A percentile compares a stretch with the other conserved stretches of the same genome.
Evolutionary conservation across 2,888 invertebrate species (phyloP).

Genomic region (Pseudococcus longispinus): DNA sequence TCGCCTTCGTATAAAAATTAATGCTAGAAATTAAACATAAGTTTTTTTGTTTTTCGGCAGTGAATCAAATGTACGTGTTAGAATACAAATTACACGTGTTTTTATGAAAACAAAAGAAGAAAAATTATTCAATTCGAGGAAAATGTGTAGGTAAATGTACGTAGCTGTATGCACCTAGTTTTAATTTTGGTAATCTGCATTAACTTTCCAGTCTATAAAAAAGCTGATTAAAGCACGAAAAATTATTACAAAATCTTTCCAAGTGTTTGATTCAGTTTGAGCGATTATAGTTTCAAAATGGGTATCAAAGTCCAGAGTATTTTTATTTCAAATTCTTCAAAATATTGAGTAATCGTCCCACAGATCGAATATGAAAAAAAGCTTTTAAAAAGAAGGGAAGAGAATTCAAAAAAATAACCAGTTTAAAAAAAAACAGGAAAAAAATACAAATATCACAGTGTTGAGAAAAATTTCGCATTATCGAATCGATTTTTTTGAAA

Average conservation of each 20-base stretch:
- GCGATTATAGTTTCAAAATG: background rate
- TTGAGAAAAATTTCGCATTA: background rate
- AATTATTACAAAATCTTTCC: background rate
- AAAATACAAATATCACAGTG: conserved; percentile 7
- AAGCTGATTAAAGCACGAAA: conserved; percentile 34
- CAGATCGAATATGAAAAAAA: background rate
- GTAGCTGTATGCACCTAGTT: too few relatives aligned
- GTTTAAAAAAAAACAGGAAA: background rate
- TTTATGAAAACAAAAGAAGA: background rate
- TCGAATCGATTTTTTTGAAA: background rate
- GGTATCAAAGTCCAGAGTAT: background rate
- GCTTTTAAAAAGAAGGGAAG: background rate
- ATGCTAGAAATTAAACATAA: conserved; percentile 15
- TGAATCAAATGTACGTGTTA: conserved; percentile 40
- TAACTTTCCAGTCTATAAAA: background rate
- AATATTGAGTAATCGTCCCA: background rate
- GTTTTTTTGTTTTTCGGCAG: conserved; percentile 19
- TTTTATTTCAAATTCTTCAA: background rate
- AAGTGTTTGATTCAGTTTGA: background rate
- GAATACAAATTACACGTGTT: background rate
- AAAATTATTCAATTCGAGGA: background rate
- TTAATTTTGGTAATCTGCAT: background rate
- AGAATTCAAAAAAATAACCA: background rate
- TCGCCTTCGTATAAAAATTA: conserved; percentile 39
- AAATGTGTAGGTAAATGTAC: background rate